Conservation (phyloP, 1,140 invertebrate species). For the Ceratoteleas bidentatus region DNA sequence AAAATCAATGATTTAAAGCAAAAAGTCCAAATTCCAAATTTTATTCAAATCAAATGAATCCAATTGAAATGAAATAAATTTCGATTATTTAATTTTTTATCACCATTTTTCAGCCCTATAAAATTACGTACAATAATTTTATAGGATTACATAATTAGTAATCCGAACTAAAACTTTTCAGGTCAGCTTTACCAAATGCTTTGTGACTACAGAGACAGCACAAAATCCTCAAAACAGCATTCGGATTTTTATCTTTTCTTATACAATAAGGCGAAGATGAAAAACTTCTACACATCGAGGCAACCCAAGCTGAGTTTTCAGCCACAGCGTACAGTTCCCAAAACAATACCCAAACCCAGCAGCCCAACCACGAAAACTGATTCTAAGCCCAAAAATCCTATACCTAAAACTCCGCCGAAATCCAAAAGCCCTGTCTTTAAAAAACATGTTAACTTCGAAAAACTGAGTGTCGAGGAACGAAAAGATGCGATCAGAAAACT, state of each 20-base stretch:
- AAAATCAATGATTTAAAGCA: no score
- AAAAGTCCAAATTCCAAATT: no score
- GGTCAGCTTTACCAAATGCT: conserved; percentile 70
- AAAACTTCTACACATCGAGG: conserved; percentile 28
- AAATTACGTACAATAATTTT: no score
- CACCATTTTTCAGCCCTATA: no score
- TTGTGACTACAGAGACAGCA: conserved; percentile 69
- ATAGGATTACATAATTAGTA: no score
- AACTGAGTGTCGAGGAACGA: conserved; percentile 55
- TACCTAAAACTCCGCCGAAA: neutral
- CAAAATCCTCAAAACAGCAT: conserved; percentile 54
- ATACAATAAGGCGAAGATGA: conserved; percentile 76
- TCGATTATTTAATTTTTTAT: no score
- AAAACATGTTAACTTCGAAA: conserved; percentile 3
- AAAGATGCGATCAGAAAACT: conserved; percentile 68
- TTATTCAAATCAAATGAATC: no score
- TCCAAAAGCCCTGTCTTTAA: neutral
- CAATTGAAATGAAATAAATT: no score
- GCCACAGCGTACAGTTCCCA: no score
- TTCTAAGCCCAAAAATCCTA: neutral
- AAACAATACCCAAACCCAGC: no score
- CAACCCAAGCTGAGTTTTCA: conserved; percentile 18
- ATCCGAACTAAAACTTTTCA: conserved; percentile 24
- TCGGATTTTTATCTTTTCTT: conserved; percentile 80
- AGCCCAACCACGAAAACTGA: neutral